Conservation (phyloP, 2,888 invertebrate genomes). For the Drosophila ezoana region DNA sequence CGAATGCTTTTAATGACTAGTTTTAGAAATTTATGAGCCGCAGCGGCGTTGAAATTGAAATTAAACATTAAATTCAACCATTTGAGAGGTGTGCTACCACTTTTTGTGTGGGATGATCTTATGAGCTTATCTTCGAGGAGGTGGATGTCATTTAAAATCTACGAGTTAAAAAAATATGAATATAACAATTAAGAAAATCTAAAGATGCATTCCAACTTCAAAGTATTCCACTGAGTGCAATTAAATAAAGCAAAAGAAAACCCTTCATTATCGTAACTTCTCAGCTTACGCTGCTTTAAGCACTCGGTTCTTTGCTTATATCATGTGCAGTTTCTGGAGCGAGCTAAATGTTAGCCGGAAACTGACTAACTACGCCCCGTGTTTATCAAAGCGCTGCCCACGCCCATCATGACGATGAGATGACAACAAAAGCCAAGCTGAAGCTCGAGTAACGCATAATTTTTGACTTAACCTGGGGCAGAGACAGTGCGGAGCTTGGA, state of each 20-base stretch:
- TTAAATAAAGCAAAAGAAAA: neutral
- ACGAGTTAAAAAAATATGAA: conserved; percentile 6
- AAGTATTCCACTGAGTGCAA: neutral
- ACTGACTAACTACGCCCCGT: conserved; percentile 45
- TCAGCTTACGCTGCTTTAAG: conserved; percentile 2
- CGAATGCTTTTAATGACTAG: conserved; percentile 66
- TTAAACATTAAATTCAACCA: conserved; percentile 59
- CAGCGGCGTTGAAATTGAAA: conserved; percentile 70
- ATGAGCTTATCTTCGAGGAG: conserved; percentile 19
- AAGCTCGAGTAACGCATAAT: conserved; percentile 46
- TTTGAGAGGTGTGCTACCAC: conserved; percentile 48
- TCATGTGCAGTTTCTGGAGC: conserved; percentile 16
- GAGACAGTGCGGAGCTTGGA: neutral
- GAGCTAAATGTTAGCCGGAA: conserved; percentile 45
- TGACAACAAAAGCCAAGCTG: conserved; percentile 27
- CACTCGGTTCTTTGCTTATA: neutral
- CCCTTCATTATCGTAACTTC: neutral
- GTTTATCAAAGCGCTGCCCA: conserved; percentile 51
- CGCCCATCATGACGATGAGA: conserved; percentile 38
- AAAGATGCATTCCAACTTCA: neutral
- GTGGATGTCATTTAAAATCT: conserved; percentile 9
- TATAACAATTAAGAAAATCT: neutral
- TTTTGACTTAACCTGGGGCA: conserved; percentile 20
- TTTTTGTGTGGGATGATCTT: conserved; percentile 24
- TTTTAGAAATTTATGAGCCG: conserved; percentile 71